Percentiles rank a stretch among this genome's conserved stretches.
These are phyloP conservation scores for Callospermophilus lateralis DNA, from an alignment of 2,113 vertebrate species.

Conservation along the genomic window DNA sequence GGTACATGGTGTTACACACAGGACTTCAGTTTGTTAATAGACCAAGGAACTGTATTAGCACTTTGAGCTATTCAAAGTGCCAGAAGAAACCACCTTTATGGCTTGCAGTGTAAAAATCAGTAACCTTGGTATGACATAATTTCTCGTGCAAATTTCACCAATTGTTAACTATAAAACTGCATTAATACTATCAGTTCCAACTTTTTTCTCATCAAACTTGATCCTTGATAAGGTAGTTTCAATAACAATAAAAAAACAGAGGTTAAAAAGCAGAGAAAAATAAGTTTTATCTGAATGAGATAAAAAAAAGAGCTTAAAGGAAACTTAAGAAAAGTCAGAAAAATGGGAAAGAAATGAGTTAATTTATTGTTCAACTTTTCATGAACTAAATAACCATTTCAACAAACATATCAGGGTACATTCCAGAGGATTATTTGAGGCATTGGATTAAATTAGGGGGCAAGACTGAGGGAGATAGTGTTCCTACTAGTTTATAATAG, in stretches of 20 bases:
- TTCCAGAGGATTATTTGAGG: not conserved
- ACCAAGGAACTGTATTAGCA: not conserved
- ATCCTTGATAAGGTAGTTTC: slow-evolving; percentile 25
- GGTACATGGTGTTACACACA: not conserved
- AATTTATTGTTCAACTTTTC: not conserved
- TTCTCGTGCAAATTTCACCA: not conserved
- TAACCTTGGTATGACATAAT: not conserved
- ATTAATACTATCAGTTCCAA: not conserved
- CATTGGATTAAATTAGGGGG: not conserved
- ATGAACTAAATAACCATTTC: slow-evolving; percentile 11
- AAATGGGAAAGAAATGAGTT: not conserved
- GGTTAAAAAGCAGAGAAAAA: not conserved
- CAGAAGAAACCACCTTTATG: not conserved
- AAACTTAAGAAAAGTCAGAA: not conserved
- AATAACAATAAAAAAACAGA: not conserved
- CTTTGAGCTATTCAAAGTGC: not conserved
- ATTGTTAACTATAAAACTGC: not conserved
- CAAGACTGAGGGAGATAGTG: not conserved
- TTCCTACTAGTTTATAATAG: not conserved
- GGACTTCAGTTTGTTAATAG: not conserved
- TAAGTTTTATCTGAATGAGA: not conserved
- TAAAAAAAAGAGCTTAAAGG: not conserved
- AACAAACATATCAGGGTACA: not conserved
- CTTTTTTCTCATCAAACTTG: not conserved
- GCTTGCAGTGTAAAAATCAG: slow-evolving; percentile 4